Conservation (phyloP, 2,888 invertebrate genomes). For the Cylindroiulus punctatus region DNA sequence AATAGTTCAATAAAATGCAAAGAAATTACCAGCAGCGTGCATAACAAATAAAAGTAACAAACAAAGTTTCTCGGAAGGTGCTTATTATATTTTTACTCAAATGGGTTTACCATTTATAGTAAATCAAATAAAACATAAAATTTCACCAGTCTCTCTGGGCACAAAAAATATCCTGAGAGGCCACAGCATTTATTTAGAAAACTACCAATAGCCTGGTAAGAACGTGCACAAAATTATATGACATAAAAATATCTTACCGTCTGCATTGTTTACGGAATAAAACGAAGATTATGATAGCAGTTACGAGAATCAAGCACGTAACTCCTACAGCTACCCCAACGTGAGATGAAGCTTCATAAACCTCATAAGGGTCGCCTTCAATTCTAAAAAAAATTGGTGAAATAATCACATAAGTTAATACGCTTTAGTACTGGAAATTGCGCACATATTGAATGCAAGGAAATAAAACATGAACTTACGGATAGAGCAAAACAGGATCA, state of each 20-base stretch:
- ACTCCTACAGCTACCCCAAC: slow-evolving; percentile 30
- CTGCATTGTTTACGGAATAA: slow-evolving; percentile 43
- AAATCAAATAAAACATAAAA: too few species aligned
- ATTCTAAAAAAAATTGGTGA: background rate
- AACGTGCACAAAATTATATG: too few species aligned
- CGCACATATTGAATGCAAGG: background rate
- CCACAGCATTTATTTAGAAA: background rate
- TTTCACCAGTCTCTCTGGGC: background rate
- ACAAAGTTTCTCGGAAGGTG: too few species aligned
- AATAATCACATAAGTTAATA: background rate
- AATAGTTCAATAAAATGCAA: too few species aligned
- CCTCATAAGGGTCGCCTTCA: background rate
- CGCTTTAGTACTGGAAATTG: background rate
- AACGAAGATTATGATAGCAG: background rate
- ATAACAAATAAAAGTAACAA: background rate
- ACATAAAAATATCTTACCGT: background rate
- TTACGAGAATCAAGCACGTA: background rate
- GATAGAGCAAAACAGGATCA: background rate
- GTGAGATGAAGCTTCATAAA: background rate
- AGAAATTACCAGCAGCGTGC: too few species aligned
- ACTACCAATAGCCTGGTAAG: background rate
- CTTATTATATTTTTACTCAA: too few species aligned
- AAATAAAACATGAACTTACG: background rate
- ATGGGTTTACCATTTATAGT: too few species aligned
- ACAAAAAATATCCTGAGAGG: background rate